A percentile compares a stretch with the other conserved stretches of the same genome.
Evolutionary conservation across 2,113 vertebrate species (phyloP).

Genomic region (Pseudonaja textilis): DNA sequence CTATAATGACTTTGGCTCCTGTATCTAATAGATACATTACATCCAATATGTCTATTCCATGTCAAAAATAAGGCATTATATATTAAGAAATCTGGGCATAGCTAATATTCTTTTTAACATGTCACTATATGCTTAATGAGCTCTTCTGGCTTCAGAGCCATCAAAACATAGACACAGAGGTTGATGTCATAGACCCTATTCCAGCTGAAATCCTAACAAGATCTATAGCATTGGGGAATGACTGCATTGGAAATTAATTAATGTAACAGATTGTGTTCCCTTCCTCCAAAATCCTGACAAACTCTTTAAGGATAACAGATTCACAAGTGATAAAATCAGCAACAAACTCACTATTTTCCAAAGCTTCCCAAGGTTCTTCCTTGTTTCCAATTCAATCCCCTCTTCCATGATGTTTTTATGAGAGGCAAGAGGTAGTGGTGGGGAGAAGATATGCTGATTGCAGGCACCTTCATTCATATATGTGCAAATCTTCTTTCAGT

Average conservation of each 20-base stretch:
- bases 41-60: slow-evolving; percentile 10
- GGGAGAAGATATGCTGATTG: background rate
- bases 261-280: fast-evolving
- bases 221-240: background rate
- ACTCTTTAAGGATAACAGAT: background rate
- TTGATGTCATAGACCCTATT: slow-evolving; percentile 12
- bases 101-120: background rate
- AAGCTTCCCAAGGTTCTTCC: background rate
- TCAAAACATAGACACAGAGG: background rate
- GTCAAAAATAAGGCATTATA: background rate
- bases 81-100: background rate
- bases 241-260: background rate
- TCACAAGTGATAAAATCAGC: background rate
- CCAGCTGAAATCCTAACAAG: background rate
- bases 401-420: background rate
- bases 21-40: slow-evolving; percentile 13
- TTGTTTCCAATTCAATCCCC: background rate
- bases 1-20: slow-evolving; percentile 26
- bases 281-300: background rate
- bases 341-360: background rate
- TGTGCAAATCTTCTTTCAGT: background rate
- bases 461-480: background rate
- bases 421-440: background rate
- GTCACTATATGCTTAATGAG: background rate
- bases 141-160: background rate